A percentile compares a stretch with the other conserved stretches of the same genome.
These are phyloP conservation scores for Aleiodes leptofemur DNA, from an alignment of 2,888 invertebrate species.

Conservation along the genomic window DNA sequence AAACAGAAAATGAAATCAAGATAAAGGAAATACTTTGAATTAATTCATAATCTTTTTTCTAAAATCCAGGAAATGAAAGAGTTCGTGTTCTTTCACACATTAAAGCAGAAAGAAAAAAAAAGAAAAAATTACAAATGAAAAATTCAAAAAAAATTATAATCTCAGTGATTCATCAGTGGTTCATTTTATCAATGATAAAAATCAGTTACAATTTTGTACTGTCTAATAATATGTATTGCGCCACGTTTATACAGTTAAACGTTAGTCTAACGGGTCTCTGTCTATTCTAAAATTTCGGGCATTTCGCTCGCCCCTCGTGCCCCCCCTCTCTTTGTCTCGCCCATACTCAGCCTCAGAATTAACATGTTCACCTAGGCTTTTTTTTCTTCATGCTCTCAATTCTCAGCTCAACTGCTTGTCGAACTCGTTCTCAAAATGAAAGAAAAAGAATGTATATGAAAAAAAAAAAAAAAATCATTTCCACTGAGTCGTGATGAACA, in stretches of 20 bases:
- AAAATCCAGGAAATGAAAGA: too few relatives aligned
- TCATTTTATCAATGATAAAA: constrained; percentile 40
- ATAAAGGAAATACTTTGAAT: not conserved
- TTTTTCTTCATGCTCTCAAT: not conserved
- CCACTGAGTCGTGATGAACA: constrained; percentile 40
- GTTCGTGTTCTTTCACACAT: too few relatives aligned
- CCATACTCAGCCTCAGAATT: constrained; percentile 41
- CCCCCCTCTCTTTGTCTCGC: constrained; percentile 43
- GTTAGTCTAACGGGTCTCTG: constrained; percentile 65
- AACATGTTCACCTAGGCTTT: constrained; percentile 34
- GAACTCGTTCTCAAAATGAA: constrained; percentile 6
- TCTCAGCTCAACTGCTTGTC: not conserved
- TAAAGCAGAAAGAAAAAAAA: too few relatives aligned
- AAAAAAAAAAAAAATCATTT: constrained; percentile 35
- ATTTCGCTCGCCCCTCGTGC: constrained; percentile 55
- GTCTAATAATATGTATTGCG: constrained; percentile 43
- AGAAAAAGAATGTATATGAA: not conserved
- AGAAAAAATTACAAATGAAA: not conserved
- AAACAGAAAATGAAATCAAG: constrained; percentile 9
- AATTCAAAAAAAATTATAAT: constrained; percentile 21
- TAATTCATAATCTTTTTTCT: too few relatives aligned
- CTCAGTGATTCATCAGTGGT: constrained; percentile 25
- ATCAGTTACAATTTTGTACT: constrained; percentile 47
- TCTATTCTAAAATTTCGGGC: constrained; percentile 64
- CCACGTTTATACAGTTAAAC: constrained; percentile 68